A percentile compares a stretch with the other conserved stretches of the same genome.
Evolutionary conservation across 2,888 invertebrate species (phyloP).

Genomic region (Crioceris asparagi): DNA sequence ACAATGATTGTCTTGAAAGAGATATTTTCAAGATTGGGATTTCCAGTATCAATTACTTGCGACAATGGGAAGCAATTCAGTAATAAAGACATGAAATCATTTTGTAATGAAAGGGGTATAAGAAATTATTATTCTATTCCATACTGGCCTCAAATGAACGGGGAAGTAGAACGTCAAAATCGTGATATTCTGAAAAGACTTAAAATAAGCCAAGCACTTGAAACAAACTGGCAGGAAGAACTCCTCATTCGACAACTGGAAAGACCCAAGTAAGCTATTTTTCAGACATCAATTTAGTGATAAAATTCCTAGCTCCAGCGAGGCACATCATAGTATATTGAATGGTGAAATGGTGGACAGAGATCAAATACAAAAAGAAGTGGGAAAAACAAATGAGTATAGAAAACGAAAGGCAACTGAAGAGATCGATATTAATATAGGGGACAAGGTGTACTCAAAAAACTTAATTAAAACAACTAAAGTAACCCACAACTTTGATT

Average conservation of each 20-base stretch:
- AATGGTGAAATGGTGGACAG: constrained; percentile 6
- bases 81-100: constrained; percentile 14
- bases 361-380: constrained; percentile 8
- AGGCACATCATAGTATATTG: not conserved
- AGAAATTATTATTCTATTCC: constrained; percentile 14
- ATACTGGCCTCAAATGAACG: constrained; percentile 16
- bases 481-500: constrained; percentile 8
- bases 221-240: not conserved
- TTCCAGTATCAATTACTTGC: constrained; percentile 13
- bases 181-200: constrained; percentile 12
- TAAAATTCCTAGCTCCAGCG: not conserved
- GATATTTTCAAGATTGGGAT: constrained; percentile 19
- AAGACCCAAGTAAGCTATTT: not conserved
- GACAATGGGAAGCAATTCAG: constrained; percentile 21
- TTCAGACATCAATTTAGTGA: not conserved
- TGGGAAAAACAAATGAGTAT: constrained; percentile 7
- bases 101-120: constrained; percentile 15
- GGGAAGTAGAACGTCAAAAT: constrained; percentile 13
- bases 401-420: constrained; percentile 1
- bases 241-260: not conserved
- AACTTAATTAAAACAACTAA: constrained; percentile 10
- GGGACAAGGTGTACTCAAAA: constrained; percentile 11
- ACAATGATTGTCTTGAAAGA: constrained; percentile 14
- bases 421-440: not conserved
- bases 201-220: not conserved